Evolutionary conservation across 2,113 vertebrate species (phyloP), one percentile per base, ranked within the genome.

Genomic region (Aegithalos caudatus): DNA sequence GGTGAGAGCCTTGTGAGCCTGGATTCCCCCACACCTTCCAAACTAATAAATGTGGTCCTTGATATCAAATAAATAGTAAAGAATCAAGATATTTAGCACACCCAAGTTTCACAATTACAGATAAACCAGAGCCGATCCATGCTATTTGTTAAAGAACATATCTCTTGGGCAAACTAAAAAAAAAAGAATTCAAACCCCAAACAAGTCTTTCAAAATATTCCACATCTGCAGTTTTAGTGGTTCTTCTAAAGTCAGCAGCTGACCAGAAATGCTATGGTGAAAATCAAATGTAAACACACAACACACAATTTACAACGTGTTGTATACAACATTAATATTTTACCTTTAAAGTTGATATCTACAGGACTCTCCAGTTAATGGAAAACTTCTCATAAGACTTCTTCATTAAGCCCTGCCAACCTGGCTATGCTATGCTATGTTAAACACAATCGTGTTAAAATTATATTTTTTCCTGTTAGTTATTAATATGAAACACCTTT

Each of bases 271-370:
- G 48, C 14, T 27, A 60, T 16, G 45, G 82, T 11, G 47, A 94
- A 93, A 94, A 88, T 88, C 60, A 95, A 86, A 89, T 35, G 10
- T 60, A 90, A 92, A 71, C 86, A 88, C 35, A 83, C 48, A 80
- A 90, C 38, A 86, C n/a, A 66, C 67, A 81, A 86, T 40, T 94
- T 79, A 81, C 5, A 10, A 86, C 9, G 66, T 6, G 15, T 22
- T 85, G 29, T 53, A 85, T 28, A 56, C n/a, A 81, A 60, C 53
- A 87, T 81, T 19, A 94, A 48, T 85, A 37, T 88, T 88, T 87
- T 76, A 79, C n/a, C 28, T 69, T 93, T 76, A 90, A 92, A 93
- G 28, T 13, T 76, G 81, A 40, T 56, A 64, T 64, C 57, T 60
- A 85, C 61, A 78, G 28, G 53, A 61, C 40, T 79, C 84, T 47